Conservation (phyloP, 2,797 vertebrate genomes). For the Bradypodion ventrale region DNA sequence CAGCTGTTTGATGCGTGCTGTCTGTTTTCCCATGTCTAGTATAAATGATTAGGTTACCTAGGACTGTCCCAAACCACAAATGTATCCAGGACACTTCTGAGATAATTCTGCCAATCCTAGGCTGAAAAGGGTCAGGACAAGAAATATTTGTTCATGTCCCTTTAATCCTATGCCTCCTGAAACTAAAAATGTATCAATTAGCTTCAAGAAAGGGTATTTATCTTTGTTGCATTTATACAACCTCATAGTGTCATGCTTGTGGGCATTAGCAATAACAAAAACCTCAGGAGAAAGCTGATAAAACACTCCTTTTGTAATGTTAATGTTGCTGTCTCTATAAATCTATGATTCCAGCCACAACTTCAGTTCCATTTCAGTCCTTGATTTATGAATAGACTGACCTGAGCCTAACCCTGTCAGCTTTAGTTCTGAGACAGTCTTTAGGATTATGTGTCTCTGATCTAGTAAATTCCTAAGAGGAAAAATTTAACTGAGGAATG, state of each 20-base stretch:
- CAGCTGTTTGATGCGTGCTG: not conserved
- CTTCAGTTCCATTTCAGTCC: constrained; percentile 49
- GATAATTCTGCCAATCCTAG: not conserved
- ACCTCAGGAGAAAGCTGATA: constrained; percentile 55
- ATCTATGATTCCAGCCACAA: constrained; percentile 56
- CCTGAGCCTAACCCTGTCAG: constrained; percentile 68
- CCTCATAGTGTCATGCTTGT: constrained; percentile 40
- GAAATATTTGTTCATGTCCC: constrained; percentile 16
- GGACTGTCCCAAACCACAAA: constrained; percentile 5
- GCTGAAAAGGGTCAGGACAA: not conserved
- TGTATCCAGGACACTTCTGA: not conserved
- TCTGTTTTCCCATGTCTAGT: not conserved
- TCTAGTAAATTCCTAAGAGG: constrained; percentile 68
- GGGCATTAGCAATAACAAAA: constrained; percentile 64
- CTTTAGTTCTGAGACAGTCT: constrained; percentile 57
- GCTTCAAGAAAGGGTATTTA: constrained; percentile 51
- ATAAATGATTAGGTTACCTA: not conserved
- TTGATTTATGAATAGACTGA: constrained; percentile 66
- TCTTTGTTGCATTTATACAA: constrained; percentile 53
- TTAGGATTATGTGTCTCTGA: constrained; percentile 69
- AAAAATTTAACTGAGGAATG: constrained; percentile 57
- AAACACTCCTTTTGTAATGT: constrained; percentile 67
- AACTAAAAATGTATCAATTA: constrained; percentile 52
- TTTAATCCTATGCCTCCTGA: constrained; percentile 27
- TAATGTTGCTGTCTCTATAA: constrained; percentile 65